Evolutionary conservation across 2,888 invertebrate species (phyloP).

Genomic region (Eucera pruinosa): DNA sequence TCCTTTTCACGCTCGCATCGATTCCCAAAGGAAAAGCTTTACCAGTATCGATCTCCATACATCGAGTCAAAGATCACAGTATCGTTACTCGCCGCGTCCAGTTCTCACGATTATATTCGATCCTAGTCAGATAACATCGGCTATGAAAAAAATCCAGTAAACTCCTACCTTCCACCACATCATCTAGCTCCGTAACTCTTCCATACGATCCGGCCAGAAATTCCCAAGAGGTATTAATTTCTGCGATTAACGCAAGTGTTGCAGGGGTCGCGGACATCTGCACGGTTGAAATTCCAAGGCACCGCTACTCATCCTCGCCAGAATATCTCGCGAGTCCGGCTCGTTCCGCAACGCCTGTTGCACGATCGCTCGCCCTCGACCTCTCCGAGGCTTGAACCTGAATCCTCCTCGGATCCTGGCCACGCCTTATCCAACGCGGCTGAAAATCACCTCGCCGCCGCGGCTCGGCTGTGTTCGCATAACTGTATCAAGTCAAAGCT

Average conservation of each 20-base stretch:
- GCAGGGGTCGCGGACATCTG: neutral
- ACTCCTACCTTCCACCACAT: neutral
- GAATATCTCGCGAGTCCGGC: conserved; percentile 8
- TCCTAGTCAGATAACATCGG: neutral
- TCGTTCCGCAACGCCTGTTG: conserved; percentile 19
- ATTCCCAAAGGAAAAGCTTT: neutral
- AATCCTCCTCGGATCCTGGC: conserved; percentile 41
- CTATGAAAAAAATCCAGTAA: neutral
- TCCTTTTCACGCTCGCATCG: neutral
- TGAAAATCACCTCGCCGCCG: conserved; percentile 49
- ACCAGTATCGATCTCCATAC: neutral
- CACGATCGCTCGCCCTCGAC: conserved; percentile 37
- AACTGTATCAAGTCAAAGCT: conserved; percentile 61
- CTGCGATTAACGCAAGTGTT: conserved; percentile 22
- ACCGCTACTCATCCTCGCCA: conserved; percentile 27
- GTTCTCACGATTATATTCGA: conserved; percentile 18
- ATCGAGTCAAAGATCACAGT: conserved; percentile 25
- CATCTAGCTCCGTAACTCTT: neutral
- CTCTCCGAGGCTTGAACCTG: conserved; percentile 42
- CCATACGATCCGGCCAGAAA: neutral
- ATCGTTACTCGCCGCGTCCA: neutral
- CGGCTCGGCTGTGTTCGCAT: no score
- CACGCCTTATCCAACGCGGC: conserved; percentile 34
- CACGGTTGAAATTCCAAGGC: conserved; percentile 21
- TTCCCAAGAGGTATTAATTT: conserved; percentile 21